Percentiles rank a stretch among this genome's conserved stretches.
Conservation (phyloP, 2,113 vertebrate species). For the Paradisaea rubra region DNA sequence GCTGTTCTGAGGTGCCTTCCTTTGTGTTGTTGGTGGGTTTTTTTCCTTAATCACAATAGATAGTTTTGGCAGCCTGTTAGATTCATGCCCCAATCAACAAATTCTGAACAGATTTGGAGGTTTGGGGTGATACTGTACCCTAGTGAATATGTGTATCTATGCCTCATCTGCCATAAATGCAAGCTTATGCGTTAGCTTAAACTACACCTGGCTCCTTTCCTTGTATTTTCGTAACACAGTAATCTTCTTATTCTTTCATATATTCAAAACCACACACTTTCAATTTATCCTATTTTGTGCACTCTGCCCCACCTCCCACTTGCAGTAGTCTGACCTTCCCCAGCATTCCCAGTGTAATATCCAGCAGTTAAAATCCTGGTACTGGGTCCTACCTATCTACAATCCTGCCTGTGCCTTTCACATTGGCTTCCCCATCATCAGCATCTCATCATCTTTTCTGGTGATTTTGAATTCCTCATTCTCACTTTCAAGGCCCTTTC, state of each 20-base stretch:
- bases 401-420: not conserved
- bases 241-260: not conserved
- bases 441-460: not conserved
- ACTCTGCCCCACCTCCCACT: not conserved
- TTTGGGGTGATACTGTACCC: not conserved
- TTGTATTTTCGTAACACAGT: not conserved
- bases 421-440: not conserved
- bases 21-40: accelerated
- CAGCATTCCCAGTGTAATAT: not conserved
- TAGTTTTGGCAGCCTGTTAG: not conserved
- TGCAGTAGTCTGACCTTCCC: not conserved
- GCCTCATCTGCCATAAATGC: not conserved
- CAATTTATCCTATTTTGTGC: not conserved
- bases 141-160: not conserved
- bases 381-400: not conserved
- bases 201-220: not conserved
- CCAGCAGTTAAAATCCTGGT: not conserved
- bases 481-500: not conserved
- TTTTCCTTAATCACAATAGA: not conserved
- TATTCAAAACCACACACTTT: not conserved
- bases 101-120: not conserved
- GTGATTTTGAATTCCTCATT: not conserved
- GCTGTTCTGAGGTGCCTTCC: not conserved
- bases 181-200: not conserved
- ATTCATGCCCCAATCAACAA: not conserved